Percentiles rank a stretch among this genome's conserved stretches.
Conservation (phyloP, 2,888 invertebrate species). For the Drosophila kambysellisi region DNA sequence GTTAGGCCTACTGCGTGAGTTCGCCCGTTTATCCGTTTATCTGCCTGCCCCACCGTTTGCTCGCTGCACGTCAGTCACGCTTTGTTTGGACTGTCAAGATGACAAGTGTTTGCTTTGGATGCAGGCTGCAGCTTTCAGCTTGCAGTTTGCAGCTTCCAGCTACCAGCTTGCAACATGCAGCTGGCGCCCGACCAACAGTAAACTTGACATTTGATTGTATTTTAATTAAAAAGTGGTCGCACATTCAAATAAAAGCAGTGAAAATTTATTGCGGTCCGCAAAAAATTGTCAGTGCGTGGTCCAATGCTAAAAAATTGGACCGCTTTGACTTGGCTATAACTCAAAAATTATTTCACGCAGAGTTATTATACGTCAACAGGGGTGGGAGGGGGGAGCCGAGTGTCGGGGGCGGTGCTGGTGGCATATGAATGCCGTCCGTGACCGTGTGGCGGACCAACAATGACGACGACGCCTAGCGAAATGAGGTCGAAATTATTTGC, state of each 20-base stretch:
- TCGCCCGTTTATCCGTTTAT: constrained; percentile 31
- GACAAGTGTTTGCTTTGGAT: constrained; percentile 79
- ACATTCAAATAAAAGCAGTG: constrained; percentile 45
- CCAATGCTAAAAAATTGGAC: constrained; percentile 44
- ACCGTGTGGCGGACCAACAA: constrained; percentile 71
- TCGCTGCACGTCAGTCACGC: constrained; percentile 71
- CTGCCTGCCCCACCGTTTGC: constrained; percentile 17
- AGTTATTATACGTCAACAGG: constrained; percentile 41
- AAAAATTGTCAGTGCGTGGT: constrained; percentile 71
- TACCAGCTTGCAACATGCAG: constrained; percentile 49
- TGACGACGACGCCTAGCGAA: constrained; percentile 68
- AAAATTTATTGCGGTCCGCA: constrained; percentile 69
- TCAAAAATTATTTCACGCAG: constrained; percentile 79
- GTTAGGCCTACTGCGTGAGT: constrained; percentile 68
- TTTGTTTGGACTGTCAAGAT: constrained; percentile 81
- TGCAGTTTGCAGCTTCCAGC: constrained; percentile 24
- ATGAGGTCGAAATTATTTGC: constrained; percentile 82
- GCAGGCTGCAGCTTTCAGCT: constrained; percentile 32
- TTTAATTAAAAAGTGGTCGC: constrained; percentile 75
- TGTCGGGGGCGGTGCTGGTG: constrained; percentile 29
- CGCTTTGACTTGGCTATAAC: constrained; percentile 59
- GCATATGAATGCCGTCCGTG: constrained; percentile 67
- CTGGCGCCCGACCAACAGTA: constrained; percentile 70
- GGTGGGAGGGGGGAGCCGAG: constrained; percentile 7
- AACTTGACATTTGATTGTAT: constrained; percentile 82